phyloP scores from a whole-genome alignment of 2,113 vertebrate genomes.

The Spizaetus ornatus region DNA sequence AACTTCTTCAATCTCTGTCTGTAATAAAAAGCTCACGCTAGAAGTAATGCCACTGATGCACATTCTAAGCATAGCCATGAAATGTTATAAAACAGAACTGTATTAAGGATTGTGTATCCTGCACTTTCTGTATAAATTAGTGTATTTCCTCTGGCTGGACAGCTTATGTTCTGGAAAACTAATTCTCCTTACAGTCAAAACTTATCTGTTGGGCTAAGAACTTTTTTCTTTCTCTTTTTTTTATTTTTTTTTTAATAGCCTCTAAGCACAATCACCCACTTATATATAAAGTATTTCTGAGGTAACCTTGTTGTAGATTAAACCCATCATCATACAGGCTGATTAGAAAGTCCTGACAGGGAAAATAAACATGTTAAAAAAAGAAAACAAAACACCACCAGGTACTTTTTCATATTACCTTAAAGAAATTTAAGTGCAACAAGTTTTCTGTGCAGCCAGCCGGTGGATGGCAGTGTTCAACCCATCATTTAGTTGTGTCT shows the following conservation, averaged over 20 bases:
- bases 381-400: neutral
- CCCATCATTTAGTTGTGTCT: neutral
- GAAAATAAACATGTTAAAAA: neutral
- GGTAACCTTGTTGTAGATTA: neutral
- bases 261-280: neutral
- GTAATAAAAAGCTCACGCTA: neutral
- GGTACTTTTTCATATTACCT: neutral
- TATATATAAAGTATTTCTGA: neutral
- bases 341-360: neutral
- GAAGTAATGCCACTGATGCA: neutral
- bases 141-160: neutral
- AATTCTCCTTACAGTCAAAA: neutral
- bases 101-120: neutral
- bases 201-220: neutral
- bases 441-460: neutral
- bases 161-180: neutral
- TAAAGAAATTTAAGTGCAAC: neutral
- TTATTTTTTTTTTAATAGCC: neutral
- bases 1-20: neutral
- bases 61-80: neutral
- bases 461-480: neutral
- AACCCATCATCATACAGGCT: neutral
- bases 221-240: neutral
- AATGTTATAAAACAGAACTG: neutral
- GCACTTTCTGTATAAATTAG: neutral